These are phyloP conservation scores for Euleptes europaea DNA, from an alignment of 2,113 vertebrate genomes.

Conservation along the genomic window DNA sequence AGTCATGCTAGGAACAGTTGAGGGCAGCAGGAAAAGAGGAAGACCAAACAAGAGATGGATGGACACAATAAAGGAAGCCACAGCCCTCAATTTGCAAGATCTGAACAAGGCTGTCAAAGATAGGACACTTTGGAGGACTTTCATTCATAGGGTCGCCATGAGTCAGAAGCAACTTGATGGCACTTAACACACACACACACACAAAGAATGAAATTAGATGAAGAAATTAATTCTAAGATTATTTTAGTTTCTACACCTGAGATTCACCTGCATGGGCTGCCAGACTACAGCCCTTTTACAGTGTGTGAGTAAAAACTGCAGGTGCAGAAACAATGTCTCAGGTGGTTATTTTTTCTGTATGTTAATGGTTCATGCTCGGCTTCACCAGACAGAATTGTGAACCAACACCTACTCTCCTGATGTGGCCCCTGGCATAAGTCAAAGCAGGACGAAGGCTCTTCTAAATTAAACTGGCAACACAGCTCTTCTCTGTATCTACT, in stretches of 20 bases:
- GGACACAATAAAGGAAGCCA: too few relatives aligned
- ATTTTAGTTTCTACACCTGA: not conserved
- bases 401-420: not conserved
- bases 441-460: not conserved
- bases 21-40: too few relatives aligned
- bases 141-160: too few relatives aligned
- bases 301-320: not conserved
- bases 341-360: not conserved
- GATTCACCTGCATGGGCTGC: not conserved
- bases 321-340: not conserved
- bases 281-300: not conserved
- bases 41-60: too few relatives aligned
- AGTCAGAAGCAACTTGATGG: too few relatives aligned
- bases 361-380: not conserved
- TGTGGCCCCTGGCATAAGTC: not conserved
- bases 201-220: constrained; percentile 12
- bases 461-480: constrained; percentile 17
- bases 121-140: too few relatives aligned
- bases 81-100: too few relatives aligned
- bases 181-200: too few relatives aligned
- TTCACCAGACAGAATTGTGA: not conserved
- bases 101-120: too few relatives aligned
- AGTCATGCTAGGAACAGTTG: too few relatives aligned
- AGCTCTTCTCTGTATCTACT: not conserved
- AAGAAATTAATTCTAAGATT: not conserved